A percentile compares a stretch with the other conserved stretches of the same genome.
Evolutionary conservation across 2,113 vertebrate species (phyloP).

Genomic region (Erythrolamprus reginae): DNA sequence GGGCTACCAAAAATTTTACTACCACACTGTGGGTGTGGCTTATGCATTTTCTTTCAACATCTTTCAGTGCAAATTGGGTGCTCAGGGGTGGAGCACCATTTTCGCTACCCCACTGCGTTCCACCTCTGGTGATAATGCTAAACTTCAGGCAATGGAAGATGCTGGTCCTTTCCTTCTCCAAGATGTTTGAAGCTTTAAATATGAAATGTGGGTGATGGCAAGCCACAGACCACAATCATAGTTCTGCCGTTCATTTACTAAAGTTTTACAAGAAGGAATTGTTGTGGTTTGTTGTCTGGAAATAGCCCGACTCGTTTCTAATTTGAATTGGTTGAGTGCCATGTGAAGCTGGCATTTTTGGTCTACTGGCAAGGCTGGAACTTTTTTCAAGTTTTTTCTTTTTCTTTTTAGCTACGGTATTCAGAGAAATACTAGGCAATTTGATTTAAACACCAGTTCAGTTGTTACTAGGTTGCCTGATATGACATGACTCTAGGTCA

Average conservation of each 20-base stretch:
- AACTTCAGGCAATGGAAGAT: background rate
- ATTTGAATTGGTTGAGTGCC: background rate
- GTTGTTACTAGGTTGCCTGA: background rate
- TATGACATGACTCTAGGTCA: background rate
- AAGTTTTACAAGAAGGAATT: background rate
- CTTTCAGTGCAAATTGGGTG: too few species aligned
- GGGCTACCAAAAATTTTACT: too few species aligned
- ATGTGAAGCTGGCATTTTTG: background rate
- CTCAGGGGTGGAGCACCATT: too few species aligned
- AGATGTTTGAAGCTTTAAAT: background rate
- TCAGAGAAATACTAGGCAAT: background rate
- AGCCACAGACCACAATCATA: background rate
- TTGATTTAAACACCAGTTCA: background rate
- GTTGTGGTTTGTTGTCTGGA: background rate
- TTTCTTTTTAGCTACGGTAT: background rate
- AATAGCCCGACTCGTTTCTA: background rate
- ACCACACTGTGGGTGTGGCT: too few species aligned
- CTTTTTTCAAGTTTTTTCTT: background rate
- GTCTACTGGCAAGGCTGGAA: background rate
- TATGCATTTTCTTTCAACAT: too few species aligned
- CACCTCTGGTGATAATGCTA: background rate
- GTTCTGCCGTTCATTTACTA: background rate
- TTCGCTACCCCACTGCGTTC: too few species aligned
- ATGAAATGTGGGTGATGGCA: background rate
- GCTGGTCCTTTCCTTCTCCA: background rate